A percentile compares a stretch with the other conserved stretches of the same genome.
Conservation (phyloP, 1,140 invertebrate species). For the Trachymyrmex cornetzi region DNA sequence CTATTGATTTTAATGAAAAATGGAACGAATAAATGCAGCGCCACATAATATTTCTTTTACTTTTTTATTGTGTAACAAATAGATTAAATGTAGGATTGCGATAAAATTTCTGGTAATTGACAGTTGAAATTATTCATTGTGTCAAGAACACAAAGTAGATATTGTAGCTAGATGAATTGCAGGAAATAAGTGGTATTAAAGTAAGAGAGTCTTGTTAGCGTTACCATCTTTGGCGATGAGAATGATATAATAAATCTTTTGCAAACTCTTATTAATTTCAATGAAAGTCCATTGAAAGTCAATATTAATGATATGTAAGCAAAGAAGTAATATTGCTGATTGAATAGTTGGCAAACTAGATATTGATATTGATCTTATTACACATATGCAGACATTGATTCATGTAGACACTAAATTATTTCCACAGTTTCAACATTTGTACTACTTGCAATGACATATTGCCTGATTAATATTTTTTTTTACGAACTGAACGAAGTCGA, state of each 20-base stretch:
- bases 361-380: constrained; percentile 29
- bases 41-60: not conserved
- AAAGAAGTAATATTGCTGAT: constrained; percentile 2
- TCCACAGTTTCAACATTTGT: not conserved
- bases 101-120: constrained; percentile 6
- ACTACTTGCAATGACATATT: not conserved
- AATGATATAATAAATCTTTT: not conserved
- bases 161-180: not conserved
- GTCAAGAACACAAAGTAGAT: not conserved
- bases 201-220: not conserved
- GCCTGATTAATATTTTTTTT: not conserved
- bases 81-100: too few species aligned
- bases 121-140: constrained; percentile 3
- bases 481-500: not conserved
- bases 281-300: not conserved
- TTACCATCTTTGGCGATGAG: not conserved
- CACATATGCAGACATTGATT: not conserved
- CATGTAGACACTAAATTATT: not conserved
- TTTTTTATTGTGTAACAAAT: not conserved
- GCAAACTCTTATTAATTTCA: not conserved
- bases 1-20: not conserved
- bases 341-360: constrained; percentile 25
- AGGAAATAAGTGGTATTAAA: not conserved
- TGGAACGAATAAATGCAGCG: not conserved
- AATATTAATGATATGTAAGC: constrained; percentile 30